A percentile compares a stretch with the other conserved stretches of the same genome.
phyloP scores from a whole-genome alignment of 2,113 vertebrate species.

The Mohoua ochrocephala region DNA sequence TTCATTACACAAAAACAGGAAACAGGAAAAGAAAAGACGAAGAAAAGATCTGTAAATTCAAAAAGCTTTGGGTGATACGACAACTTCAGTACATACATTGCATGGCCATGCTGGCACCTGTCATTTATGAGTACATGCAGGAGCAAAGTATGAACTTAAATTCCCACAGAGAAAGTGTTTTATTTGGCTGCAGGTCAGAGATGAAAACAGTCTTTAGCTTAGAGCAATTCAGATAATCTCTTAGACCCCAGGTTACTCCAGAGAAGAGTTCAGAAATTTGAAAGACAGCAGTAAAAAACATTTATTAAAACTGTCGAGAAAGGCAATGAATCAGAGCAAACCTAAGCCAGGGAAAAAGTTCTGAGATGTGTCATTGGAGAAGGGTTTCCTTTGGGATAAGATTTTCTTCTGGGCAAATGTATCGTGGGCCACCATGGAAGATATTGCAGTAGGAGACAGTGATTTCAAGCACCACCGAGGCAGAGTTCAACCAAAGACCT shows the following conservation, averaged over 20 bases:
- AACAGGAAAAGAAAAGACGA: background rate
- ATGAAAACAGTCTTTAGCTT: background rate
- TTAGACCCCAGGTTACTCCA: background rate
- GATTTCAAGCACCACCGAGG: background rate
- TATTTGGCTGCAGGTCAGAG: background rate
- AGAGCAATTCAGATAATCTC: background rate
- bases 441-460: background rate
- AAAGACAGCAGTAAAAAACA: background rate
- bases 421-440: fast-evolving
- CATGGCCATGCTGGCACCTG: background rate
- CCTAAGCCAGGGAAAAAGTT: background rate
- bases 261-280: background rate
- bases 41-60: background rate
- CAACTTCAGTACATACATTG: background rate
- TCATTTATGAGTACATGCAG: background rate
- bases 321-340: background rate
- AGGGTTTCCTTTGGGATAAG: background rate
- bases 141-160: background rate
- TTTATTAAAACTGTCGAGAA: background rate
- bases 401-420: background rate
- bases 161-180: background rate
- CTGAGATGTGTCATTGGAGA: background rate
- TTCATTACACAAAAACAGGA: background rate
- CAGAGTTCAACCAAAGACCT: background rate
- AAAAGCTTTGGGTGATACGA: background rate